A percentile compares a stretch with the other conserved stretches of the same genome.
Conservation (phyloP, 2,888 invertebrate genomes). For the Lithophane socia region DNA sequence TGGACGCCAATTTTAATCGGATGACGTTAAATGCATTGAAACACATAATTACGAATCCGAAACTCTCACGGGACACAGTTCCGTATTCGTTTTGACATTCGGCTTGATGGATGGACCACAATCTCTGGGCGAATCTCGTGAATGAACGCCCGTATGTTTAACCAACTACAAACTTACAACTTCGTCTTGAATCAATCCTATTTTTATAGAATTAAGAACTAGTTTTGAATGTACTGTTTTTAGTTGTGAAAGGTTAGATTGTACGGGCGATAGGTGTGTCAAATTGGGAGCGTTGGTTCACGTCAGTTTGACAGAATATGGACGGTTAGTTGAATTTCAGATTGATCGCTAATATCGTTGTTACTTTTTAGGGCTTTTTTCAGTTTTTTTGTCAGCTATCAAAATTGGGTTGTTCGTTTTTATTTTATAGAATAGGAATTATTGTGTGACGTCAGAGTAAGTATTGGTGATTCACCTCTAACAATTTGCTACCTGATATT, state of each 20-base stretch:
- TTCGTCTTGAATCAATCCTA: conserved; percentile 58
- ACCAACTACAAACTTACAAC: conserved; percentile 64
- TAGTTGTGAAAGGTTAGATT: conserved; percentile 70
- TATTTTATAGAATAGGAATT: conserved; percentile 3
- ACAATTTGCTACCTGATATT: background rate
- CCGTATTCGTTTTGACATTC: conserved; percentile 90
- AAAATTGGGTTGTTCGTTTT: conserved; percentile 34
- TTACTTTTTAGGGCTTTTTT: conserved; percentile 60
- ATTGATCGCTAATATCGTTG: conserved; percentile 77
- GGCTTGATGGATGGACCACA: conserved; percentile 89
- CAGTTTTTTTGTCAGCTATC: conserved; percentile 26
- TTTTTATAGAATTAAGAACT: conserved; percentile 57
- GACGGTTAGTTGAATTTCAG: conserved; percentile 81
- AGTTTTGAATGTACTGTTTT: conserved; percentile 57
- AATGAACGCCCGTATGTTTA: conserved; percentile 86
- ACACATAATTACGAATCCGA: conserved; percentile 88
- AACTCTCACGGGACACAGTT: conserved; percentile 87
- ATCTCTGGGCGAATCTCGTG: conserved; percentile 87
- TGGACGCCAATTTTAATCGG: conserved; percentile 89
- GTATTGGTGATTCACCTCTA: conserved; percentile 6
- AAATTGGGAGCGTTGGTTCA: conserved; percentile 82
- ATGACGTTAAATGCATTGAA: conserved; percentile 86
- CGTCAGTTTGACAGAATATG: conserved; percentile 82
- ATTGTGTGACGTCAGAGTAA: background rate
- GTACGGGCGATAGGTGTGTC: conserved; percentile 82